Base-by-base conservation (phyloP, 2,113 vertebrate genomes). In the Oxyura jamaicensis region DNA sequence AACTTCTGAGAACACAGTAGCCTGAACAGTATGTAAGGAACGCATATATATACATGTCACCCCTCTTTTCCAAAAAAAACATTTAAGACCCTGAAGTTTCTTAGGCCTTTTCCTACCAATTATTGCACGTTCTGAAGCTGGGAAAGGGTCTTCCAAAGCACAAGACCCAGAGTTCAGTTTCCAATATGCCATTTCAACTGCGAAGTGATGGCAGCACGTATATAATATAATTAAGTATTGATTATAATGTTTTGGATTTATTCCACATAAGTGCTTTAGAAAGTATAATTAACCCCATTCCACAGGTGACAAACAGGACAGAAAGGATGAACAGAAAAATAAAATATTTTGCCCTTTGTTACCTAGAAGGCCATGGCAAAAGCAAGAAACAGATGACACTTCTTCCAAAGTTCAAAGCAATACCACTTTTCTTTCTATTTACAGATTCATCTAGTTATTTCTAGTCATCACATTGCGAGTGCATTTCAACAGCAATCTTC, bases 391-490 rank as follows among this genome's bases (percentile, higher is more conserved):
- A n/a, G 29, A 80, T 71, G 20, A 55, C 4, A 66, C 58, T 65
- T 26, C 17, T 65, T 63, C 20, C 0, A 0, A 67, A 76, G 5
- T 31, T 79, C 39, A 79, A 68, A 22, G 69, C 9, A 46, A 9
- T 33, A 66, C 2, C 18, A 56, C 1, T 8, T 31, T 56, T 26
- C 21, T 62, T 84, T 41, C 28, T 63, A 6, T 18, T 76, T 28
- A 72, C 0, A 4, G 14, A 58, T 36, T 72, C 53, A 0, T 53
- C 23, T 42, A 1, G 0, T 14, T 69, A 59, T 28, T 90, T 90
- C 90, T 10, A 26, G 13, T 65, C 22, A 52, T 11, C 19, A 29
- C 8, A 17, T 4, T 33, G 33, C 50, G 22, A 59, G 21, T 20
- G 17, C 23, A 60, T 65, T 79, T 86, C 72, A 62, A 68, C 1